Conservation (phyloP, 2,888 invertebrate species). For the Agapostemon virescens region DNA sequence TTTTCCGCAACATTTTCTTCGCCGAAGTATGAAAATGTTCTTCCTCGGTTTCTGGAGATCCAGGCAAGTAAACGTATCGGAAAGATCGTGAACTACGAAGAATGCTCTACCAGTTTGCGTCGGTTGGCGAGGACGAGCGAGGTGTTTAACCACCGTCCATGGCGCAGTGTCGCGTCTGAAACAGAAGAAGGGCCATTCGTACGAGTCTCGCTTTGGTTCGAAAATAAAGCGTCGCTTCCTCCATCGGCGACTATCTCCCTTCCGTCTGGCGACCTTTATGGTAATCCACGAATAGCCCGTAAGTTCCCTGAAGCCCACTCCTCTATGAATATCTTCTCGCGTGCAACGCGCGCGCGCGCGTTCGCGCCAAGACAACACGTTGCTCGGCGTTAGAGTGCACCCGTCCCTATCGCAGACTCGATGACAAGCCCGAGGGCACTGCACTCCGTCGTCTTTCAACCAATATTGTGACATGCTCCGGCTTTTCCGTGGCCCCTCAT, state of each 20-base stretch:
- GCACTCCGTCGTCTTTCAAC: slow-evolving; percentile 64
- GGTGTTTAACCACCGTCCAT: neutral
- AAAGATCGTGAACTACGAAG: neutral
- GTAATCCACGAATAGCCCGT: slow-evolving; percentile 78
- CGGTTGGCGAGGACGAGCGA: neutral
- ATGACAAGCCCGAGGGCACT: slow-evolving; percentile 70
- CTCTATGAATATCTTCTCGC: slow-evolving; percentile 78
- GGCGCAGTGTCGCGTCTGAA: neutral
- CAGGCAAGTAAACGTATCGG: neutral
- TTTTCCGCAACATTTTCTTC: too few relatives aligned
- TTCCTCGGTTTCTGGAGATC: too few relatives aligned
- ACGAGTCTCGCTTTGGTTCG: slow-evolving; percentile 58
- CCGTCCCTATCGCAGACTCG: slow-evolving; percentile 51
- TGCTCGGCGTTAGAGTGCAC: slow-evolving; percentile 46
- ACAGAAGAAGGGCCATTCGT: slow-evolving; percentile 21
- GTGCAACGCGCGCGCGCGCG: slow-evolving; percentile 37
- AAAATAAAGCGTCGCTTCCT: slow-evolving; percentile 68
- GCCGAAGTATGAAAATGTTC: too few relatives aligned
- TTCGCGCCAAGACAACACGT: slow-evolving; percentile 54
- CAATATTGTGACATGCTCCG: slow-evolving; percentile 42
- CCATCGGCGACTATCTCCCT: slow-evolving; percentile 49
- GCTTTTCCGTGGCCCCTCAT: slow-evolving; percentile 39
- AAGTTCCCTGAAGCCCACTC: slow-evolving; percentile 74
- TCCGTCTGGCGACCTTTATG: slow-evolving; percentile 69
- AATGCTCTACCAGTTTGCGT: too few relatives aligned